Conservation (phyloP, 2,888 invertebrate species). For the Aporophyla lueneburgensis region DNA sequence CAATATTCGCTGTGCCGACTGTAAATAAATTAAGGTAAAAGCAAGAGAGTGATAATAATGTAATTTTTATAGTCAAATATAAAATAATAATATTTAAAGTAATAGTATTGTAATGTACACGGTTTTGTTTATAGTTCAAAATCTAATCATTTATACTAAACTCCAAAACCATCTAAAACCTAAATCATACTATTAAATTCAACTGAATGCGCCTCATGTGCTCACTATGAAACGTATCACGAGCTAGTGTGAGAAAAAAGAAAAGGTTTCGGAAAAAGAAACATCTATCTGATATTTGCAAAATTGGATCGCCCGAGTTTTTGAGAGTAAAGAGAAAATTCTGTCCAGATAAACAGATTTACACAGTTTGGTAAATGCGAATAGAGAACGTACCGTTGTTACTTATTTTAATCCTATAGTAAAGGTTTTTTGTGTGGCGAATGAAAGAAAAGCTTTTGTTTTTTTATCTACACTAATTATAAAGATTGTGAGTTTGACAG, state of each 20-base stretch:
- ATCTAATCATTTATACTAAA: not conserved
- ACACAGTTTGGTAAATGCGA: constrained; percentile 41
- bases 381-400: constrained; percentile 24
- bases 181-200: constrained; percentile 10
- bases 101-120: not conserved
- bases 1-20: too few relatives aligned
- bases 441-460: not conserved
- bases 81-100: not conserved
- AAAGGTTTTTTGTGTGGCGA: constrained; percentile 7
- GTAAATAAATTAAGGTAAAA: too few relatives aligned
- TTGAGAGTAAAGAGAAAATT: constrained; percentile 34
- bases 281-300: constrained; percentile 47
- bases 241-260: constrained; percentile 30
- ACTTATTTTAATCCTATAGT: constrained; percentile 15
- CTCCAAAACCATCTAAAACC: not conserved
- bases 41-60: too few relatives aligned
- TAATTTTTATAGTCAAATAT: too few relatives aligned
- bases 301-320: constrained; percentile 55
- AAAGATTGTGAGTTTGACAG: too few relatives aligned
- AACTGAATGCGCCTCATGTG: constrained; percentile 21
- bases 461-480: too few relatives aligned
- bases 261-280: constrained; percentile 38
- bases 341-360: constrained; percentile 58
- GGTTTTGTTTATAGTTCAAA: not conserved
- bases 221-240: constrained; percentile 30